A percentile compares a stretch with the other conserved stretches of the same genome.
phyloP scores from a whole-genome alignment of 2,888 invertebrate species.

The Agriopis aurantiaria region DNA sequence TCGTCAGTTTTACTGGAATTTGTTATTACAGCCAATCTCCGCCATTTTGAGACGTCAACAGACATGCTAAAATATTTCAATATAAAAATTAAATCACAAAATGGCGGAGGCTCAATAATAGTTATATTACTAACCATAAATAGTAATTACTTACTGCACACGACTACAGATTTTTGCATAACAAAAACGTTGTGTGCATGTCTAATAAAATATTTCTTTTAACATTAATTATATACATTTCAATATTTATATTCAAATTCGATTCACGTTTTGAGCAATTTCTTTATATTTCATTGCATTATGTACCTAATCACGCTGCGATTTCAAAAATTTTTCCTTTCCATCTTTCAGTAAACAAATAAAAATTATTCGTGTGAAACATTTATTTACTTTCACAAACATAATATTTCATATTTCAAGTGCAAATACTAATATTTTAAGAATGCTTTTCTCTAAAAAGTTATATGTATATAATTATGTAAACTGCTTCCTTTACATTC shows the following conservation, averaged over 20 bases:
- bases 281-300: constrained; percentile 1
- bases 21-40: constrained; percentile 20
- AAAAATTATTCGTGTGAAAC: no score
- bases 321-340: neutral
- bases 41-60: constrained; percentile 25
- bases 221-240: neutral
- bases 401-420: neutral
- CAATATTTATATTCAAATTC: constrained; percentile 2
- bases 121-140: constrained; percentile 3
- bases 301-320: constrained; percentile 6
- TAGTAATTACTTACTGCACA: constrained; percentile 20
- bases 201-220: constrained; percentile 10
- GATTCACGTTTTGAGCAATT: constrained; percentile 35
- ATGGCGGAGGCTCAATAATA: constrained; percentile 17
- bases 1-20: constrained; percentile 44
- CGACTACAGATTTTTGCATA: constrained; percentile 37
- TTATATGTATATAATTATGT: no score
- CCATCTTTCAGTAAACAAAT: neutral
- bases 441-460: neutral
- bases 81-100: constrained; percentile 21
- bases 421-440: constrained; percentile 33
- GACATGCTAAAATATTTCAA: constrained; percentile 11
- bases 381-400: neutral
- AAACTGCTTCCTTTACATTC: neutral
- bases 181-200: constrained; percentile 44